phyloP scores from a whole-genome alignment of 2,113 vertebrate species.

The Pagrus major region DNA sequence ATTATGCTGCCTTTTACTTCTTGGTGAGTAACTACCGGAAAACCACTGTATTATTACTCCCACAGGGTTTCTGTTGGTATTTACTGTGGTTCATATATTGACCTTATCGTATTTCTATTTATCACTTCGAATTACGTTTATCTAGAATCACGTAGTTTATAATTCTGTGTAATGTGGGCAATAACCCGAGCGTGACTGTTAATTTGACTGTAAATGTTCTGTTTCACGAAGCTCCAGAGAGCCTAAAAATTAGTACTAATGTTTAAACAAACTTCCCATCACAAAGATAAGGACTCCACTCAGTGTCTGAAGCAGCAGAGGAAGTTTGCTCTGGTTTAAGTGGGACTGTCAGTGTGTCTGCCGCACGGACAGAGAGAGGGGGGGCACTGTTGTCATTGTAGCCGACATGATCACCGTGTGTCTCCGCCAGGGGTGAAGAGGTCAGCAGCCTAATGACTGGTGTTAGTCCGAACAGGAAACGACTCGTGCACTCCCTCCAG shows the following conservation, averaged over 20 bases:
- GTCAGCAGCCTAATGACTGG: conserved; percentile 77
- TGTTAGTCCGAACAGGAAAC: conserved; percentile 64
- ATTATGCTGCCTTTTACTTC: conserved; percentile 48
- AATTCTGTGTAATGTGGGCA: neutral
- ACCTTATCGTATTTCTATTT: neutral
- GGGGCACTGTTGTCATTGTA: conserved; percentile 63
- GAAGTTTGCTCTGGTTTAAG: conserved; percentile 37
- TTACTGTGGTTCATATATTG: neutral
- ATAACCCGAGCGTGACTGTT: accelerated
- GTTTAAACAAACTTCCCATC: conserved; percentile 25
- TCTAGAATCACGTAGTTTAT: no score
- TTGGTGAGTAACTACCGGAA: conserved; percentile 66
- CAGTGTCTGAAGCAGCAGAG: neutral
- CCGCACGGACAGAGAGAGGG: neutral
- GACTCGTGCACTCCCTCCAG: conserved; percentile 32
- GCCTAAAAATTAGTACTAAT: neutral
- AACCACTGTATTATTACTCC: neutral
- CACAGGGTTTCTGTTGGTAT: neutral
- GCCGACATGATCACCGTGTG: conserved; percentile 47
- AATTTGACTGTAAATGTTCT: neutral
- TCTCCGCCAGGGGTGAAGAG: conserved; percentile 64
- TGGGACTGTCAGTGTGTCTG: neutral
- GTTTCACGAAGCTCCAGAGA: neutral
- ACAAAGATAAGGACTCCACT: neutral
- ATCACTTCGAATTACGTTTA: neutral